Evolutionary conservation across 1,140 invertebrate species (phyloP), one percentile per base, ranked within the genome.

Genomic region (Drosophila ironensis): DNA sequence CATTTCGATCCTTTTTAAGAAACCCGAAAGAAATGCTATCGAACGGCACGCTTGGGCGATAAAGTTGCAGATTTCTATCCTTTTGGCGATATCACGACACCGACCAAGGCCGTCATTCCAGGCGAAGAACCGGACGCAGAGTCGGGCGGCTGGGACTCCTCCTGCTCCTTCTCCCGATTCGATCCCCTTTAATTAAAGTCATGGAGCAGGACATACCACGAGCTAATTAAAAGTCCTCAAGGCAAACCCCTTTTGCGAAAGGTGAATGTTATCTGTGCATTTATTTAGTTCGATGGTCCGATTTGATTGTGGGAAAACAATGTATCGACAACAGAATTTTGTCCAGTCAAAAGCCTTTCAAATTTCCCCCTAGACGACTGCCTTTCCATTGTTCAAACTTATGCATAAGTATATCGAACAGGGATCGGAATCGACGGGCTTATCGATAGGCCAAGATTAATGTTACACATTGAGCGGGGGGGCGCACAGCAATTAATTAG

Each of bases 401-500:
- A 33, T n/a, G n/a, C n/a, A n/a, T 40, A 16, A 38, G 33, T 50
- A 44, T 33, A 45, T 45, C 40, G 51, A 14, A 24, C 27, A 22
- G 9, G 61, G 59, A 63, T 63, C 60, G 35, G 30, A 40, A 19
- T 57, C 63, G 56, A 37, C 56, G 11, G 30, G 41, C 56, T 63
- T 63, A 63, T 28, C 56, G 60, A 64, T 48, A 40, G 40, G 22
- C 14, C 16, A 46, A 68, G 63, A 68, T 67, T 69, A 56, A 69
- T 69, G 64, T 40, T 69, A 69, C 61, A 69, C 51, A 69, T 56
- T 47, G 17, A 57, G 37, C 35, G 22, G 22, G n/a, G n/a, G n/a
- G n/a, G n/a, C n/a, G 28, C 30, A 38, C 40, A 68, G 50, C 60
- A 64, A 64, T 64, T 64, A 64, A 64, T 64, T 64, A 63, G 59